Evolutionary conservation across 2,113 vertebrate species (phyloP), one percentile per base, ranked within the genome.

Genomic region (Lasiurus borealis): DNA sequence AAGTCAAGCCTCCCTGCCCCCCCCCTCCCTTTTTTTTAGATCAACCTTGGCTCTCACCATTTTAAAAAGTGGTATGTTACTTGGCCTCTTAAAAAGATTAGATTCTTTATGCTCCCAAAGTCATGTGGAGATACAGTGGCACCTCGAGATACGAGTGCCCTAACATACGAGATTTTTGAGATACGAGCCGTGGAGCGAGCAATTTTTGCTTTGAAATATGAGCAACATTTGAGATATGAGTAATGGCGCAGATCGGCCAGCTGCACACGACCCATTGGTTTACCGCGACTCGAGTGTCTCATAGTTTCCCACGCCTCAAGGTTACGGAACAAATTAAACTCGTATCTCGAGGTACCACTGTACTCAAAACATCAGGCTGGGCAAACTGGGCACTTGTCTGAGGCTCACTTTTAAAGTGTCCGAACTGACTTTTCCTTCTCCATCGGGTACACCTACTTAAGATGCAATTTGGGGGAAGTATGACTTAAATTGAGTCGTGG

Each of bases 381-480:
- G 81, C 44, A 94, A 95, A 88, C 21, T 80, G 40, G 66, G 76
- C 75, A 82, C 69, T 87, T 94, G 82, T 85, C 44, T 75, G 31
- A 54, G 21, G 52, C 44, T 93, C 19, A 31, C 64, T 68, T 68
- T 88, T 71, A 62, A 95, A 88, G 40, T 50, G 46, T 50, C 72
- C 84, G 92, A 83, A 90, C 48, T 85, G 44, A 77, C 76, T 97
- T 93, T 73, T 90, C 93, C 77, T 80, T 97, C 76, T 31, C 80
- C 31, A 64, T 54, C 13, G 0, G 31, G 40, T 44, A 6, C 11
- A 94, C 91, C 59, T 59, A 82, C 93, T 64, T 88, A 95, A 71
- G 87, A 84, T 14, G 50, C 68, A 89, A 52, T 78, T 95, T 64
- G 48, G 92, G 23, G 18, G 48, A 84, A 93, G 68, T 4, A 31